Evolutionary conservation across 2,888 invertebrate genomes (phyloP), one percentile per base, ranked within the genome.

Genomic region (Coelopa pilipes): DNA sequence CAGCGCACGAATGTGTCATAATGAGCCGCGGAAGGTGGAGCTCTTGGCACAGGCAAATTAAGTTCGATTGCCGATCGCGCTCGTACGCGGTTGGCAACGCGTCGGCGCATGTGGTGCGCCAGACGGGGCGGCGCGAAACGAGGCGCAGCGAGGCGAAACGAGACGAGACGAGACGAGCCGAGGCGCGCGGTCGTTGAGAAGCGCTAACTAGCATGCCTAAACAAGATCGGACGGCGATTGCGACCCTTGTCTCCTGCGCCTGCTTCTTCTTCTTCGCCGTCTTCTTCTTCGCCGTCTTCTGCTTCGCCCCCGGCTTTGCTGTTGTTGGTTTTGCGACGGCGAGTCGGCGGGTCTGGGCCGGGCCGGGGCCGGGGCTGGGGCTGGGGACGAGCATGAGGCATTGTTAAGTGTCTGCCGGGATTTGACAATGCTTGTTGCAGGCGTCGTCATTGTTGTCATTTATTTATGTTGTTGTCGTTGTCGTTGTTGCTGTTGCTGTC

Each of bases 21-120:
- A 74, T 74, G 74, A 74, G 73, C 69, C 69, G 62, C 73, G 55
- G 73, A 69, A 73, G 73, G 73, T 73, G 73, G 73, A 73, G 57
- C 63, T 71, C 60, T 74, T 74, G 73, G 68, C 63, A 65, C 70
- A 68, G 65, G 74, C 72, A 74, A 74, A 74, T 74, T 72, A 57
- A 57, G 65, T 74, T 46, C 70, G 74, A 70, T 65, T 70, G 73
- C 24, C 65, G 73, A 65, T 65, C 68, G 73, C 62, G 7, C 53
- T 19, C 17, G 55, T 19, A 57, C 34, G 45, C 62, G 62, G 62
- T 70, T 63, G 34, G 50, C 50, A 34, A 24, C 62, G 70, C 60
- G 49, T 46, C 47, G 19, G 67, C 69, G 73, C 69, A 63, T 73
- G 65, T 63, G 21, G 45, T 65, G 34, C 19, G 47, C 55, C 34